These are phyloP conservation scores for Mythimna pallens DNA, from an alignment of 2,888 invertebrate genomes.

Conservation along the genomic window DNA sequence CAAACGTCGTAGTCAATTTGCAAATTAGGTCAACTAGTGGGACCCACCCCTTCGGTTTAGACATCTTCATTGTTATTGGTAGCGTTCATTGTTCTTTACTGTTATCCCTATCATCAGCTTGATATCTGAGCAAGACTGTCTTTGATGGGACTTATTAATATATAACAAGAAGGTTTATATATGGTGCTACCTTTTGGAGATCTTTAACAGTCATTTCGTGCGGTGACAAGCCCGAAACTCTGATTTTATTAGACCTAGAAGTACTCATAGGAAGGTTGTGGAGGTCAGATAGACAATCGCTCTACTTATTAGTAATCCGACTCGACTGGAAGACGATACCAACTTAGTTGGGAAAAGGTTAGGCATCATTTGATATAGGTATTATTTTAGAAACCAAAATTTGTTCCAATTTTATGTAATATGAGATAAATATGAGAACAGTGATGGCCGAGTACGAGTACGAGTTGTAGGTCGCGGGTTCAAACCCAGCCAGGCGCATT, in stretches of 20 bases:
- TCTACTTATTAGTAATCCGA: neutral
- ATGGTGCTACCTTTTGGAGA: neutral
- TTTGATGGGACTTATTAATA: conserved; percentile 3
- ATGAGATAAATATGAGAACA: too few species aligned
- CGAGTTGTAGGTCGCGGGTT: too few species aligned
- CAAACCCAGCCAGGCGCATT: too few species aligned
- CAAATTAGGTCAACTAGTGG: conserved; percentile 63
- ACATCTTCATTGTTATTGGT: conserved; percentile 51
- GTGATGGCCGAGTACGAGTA: too few species aligned
- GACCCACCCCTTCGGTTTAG: conserved; percentile 49
- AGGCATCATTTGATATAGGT: neutral
- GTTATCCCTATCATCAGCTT: conserved; percentile 34
- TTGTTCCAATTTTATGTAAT: neutral
- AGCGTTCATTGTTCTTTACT: conserved; percentile 41
- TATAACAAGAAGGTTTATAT: neutral
- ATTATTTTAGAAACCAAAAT: too few species aligned
- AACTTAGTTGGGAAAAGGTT: neutral
- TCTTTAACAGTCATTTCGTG: neutral
- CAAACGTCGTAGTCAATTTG: conserved; percentile 50
- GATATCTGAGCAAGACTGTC: conserved; percentile 12
- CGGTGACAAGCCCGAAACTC: too few species aligned
- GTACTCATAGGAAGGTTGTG: neutral
- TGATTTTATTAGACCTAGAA: too few species aligned
- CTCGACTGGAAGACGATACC: neutral
- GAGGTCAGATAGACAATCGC: neutral